Evolutionary conservation across 23 tunicate genomes (phyloP).

Genomic region (Halocynthia roretzi): DNA sequence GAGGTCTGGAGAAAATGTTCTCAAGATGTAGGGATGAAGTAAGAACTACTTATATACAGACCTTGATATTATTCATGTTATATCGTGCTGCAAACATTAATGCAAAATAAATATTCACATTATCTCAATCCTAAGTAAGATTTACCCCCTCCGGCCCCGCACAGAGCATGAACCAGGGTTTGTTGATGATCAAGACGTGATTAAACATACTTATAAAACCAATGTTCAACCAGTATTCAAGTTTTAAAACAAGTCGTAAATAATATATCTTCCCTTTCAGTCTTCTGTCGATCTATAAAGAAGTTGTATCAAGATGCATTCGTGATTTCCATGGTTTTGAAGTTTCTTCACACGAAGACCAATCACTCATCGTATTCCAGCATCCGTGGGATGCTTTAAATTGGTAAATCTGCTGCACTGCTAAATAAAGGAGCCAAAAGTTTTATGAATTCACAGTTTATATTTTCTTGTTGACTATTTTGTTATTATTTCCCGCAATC

Average conservation of each 20-base stretch:
- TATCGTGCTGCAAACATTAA: too few relatives aligned
- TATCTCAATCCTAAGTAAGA: neutral
- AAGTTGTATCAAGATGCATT: constrained; percentile 41
- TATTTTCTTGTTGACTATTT: neutral
- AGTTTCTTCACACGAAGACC: constrained; percentile 70
- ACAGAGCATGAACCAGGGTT: neutral
- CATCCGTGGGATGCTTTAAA: constrained; percentile 91
- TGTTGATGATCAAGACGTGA: neutral
- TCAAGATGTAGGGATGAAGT: constrained; percentile 40
- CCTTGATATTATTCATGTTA: too few relatives aligned
- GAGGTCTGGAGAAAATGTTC: constrained; percentile 76
- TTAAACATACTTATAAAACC: too few relatives aligned
- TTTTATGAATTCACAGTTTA: neutral
- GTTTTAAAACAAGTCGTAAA: too few relatives aligned
- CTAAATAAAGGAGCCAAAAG: neutral
- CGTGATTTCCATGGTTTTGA: constrained; percentile 83
- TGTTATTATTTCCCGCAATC: neutral
- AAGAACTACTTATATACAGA: neutral
- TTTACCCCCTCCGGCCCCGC: neutral
- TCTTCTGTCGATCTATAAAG: constrained; percentile 31
- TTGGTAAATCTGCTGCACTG: constrained; percentile 34
- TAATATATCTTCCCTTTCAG: constrained; percentile 13
- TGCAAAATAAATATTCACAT: too few relatives aligned
- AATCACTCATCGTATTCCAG: constrained; percentile 72
- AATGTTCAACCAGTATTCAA: too few relatives aligned